Evolutionary conservation across 2,888 invertebrate genomes (phyloP), one percentile per base, ranked within the genome.

Genomic region (Steinernema scapterisci): DNA sequence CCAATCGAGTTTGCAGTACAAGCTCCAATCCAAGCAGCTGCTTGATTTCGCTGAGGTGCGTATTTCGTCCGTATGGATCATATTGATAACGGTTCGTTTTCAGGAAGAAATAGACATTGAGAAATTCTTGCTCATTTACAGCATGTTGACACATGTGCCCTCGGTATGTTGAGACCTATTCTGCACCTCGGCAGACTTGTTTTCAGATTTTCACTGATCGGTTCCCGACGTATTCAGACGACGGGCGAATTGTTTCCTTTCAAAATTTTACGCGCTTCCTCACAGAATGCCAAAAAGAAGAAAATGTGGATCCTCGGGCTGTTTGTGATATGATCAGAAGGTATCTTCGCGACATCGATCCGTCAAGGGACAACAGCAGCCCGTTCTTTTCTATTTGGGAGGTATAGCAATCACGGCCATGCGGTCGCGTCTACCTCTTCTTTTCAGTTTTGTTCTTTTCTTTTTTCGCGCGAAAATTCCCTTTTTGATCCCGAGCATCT

Each of bases 391-490:
- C 79, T 7, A 76, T 80, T 23, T 71, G 78, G n/a, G 83, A 85
- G 72, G 27, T 21, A 7, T 19, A 3, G 23, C 0, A 45, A 5
- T 9, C 52, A 21, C 51, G 19, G 21, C 38, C n/a, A 16, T 56
- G 7, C 44, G 27, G 63, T 54, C 31, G 27, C 19, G 3, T 23
- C 13, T 48, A 11, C 16, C 19, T 1, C 21, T 9, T 19, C 1
- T 1, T 27, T 77, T 70, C 70, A 83, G 80, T 87, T 87, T 76
- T 77, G 84, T 63, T 87, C 88, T 74, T 87, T 82, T 71, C 76
- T 87, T 11, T 87, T 85, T 76, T 87, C 87, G 3, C 78, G 82
- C 0, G 86, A 87, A 71, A 87, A 87, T 74, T 81, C 83, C 16
- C 45, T 87, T 7, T 87, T 85, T 80, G 86, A 87, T 76, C 83